Base-by-base conservation (phyloP, 2,797 vertebrate genomes). In the Carapus acus region DNA sequence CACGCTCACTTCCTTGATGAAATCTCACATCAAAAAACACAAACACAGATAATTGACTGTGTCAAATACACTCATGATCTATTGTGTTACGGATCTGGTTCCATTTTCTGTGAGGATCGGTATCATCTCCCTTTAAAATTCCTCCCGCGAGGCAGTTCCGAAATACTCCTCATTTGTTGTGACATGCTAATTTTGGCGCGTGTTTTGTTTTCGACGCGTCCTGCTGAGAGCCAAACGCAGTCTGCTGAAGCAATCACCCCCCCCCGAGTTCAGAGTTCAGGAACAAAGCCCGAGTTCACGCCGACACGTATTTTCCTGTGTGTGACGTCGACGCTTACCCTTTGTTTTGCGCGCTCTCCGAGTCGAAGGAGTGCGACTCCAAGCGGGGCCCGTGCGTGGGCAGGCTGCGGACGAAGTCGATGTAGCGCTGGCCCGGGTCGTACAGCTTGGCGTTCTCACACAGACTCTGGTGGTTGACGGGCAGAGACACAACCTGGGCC, bases 401-500 rank as follows among this genome's bases (percentile, higher is more conserved):
- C 51, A 97, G 78, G 65, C 80, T 91, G 83, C 87, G 88, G 65
- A 95, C 91, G 55, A 92, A 99, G 41, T 96, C 91, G 9, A 88
- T 90, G 76, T 96, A 99, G 54, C 92, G 88, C 62, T 93, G 91
- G 37, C 95, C 96, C 2, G 96, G 96, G 60, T 98, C 94, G 56
- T 97, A 99, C 56, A 92, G 88, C 76, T 98, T 99, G 73, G 92
- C 89, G 31, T 83, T 93, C 76, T 96, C 94, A 80, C 91, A 97
- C 34, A 98, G 89, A 7, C 88, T 90, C 80, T 95, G 96, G 67
- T 91, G 89, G 71, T 91, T 95, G 29, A 92, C 88, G 1, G 94
- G 94, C 11, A 96, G 88, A 23, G 92, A 93, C 1, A 93, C 91
- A 16, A 89, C 89, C 81, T 95, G 94, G 12, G 90, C 87, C 9